Percentiles rank a stretch among this genome's conserved stretches.
phyloP scores from a whole-genome alignment of 2,888 invertebrate genomes.

The Platycheirus albimanus region DNA sequence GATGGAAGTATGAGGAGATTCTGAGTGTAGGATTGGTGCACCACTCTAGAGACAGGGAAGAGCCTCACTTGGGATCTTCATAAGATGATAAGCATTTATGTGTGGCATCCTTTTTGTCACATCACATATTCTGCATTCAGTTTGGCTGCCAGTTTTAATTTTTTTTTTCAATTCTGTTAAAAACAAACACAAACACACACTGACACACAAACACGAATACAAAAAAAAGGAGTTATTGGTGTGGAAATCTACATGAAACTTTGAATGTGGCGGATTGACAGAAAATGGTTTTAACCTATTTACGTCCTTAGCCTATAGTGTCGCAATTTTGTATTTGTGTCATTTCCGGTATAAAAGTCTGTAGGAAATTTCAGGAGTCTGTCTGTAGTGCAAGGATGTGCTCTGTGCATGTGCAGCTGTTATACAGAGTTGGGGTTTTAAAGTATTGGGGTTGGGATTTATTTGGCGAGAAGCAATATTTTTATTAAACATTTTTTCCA shows the following conservation, averaged over 20 bases:
- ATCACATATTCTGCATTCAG: neutral
- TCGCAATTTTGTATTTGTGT: slow-evolving; percentile 71
- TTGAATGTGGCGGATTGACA: slow-evolving; percentile 67
- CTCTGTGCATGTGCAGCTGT: no score
- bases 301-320: slow-evolving; percentile 69
- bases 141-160: slow-evolving; percentile 9
- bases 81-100: slow-evolving; percentile 54
- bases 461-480: no score
- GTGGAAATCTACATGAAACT: slow-evolving; percentile 60
- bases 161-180: slow-evolving; percentile 40
- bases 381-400: no score
- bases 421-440: neutral
- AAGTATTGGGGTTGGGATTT: neutral
- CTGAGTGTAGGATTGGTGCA: neutral
- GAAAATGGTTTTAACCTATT: slow-evolving; percentile 74
- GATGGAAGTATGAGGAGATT: no score
- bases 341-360: slow-evolving; percentile 57
- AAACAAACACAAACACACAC: slow-evolving; percentile 26
- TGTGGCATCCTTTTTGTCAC: slow-evolving; percentile 30
- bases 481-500: no score
- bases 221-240: slow-evolving; percentile 33
- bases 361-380: neutral
- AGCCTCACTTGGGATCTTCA: neutral
- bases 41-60: neutral
- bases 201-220: neutral